Percentiles rank a stretch among this genome's conserved stretches.
Conservation (phyloP, 2,113 vertebrate species). For the Candoia aspera region DNA sequence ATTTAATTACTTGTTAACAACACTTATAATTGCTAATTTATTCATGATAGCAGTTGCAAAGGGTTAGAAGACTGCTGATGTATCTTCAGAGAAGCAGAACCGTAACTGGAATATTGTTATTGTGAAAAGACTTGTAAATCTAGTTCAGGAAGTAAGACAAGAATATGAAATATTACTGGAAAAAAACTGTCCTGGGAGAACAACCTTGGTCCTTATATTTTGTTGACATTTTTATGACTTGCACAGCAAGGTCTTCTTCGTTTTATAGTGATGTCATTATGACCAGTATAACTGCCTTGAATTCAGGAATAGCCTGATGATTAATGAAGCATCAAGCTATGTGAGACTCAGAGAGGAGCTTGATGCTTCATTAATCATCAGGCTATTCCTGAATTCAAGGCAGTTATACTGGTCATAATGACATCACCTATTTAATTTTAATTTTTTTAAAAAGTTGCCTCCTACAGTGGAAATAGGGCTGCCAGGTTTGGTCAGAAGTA, state of each 20-base stretch:
- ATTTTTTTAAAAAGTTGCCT: not conserved
- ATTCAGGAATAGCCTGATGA: not conserved
- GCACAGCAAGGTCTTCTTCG: not conserved
- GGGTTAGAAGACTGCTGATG: not conserved
- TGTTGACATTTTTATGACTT: not conserved
- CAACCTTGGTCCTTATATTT: not conserved
- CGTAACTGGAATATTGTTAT: not conserved
- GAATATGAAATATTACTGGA: not conserved
- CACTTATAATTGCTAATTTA: not conserved
- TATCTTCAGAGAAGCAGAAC: not conserved
- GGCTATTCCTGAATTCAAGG: too few species aligned
- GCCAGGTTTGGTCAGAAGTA: not conserved
- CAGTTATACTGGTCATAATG: too few species aligned
- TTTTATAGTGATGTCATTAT: constrained; percentile 16
- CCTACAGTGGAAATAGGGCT: not conserved
- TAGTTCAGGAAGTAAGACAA: not conserved
- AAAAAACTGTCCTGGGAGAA: not conserved
- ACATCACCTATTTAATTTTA: too few species aligned
- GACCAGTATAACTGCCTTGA: not conserved
- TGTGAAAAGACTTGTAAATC: not conserved
- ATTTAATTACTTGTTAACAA: not conserved
- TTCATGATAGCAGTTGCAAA: not conserved
- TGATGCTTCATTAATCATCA: too few species aligned
- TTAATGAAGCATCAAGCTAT: not conserved
- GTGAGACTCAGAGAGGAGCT: not conserved